A percentile compares a stretch with the other conserved stretches of the same genome.
Evolutionary conservation across 1,140 invertebrate species (phyloP).

Genomic region (Rhagoletis pomonella): DNA sequence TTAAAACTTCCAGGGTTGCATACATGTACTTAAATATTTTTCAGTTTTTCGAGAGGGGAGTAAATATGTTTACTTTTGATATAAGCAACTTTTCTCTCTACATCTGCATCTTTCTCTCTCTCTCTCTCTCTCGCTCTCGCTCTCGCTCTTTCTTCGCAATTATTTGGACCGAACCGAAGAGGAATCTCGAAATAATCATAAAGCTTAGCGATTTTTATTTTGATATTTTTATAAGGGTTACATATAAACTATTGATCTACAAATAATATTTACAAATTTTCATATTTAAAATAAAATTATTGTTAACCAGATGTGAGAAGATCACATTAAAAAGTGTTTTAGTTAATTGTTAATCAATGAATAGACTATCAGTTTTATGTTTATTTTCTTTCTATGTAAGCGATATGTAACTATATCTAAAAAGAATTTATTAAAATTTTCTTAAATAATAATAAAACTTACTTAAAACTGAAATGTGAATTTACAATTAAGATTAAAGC

Average conservation of each 20-base stretch:
- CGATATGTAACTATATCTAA: conserved; percentile 51
- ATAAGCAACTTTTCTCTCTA: conserved; percentile 28
- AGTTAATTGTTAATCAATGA: conserved; percentile 52
- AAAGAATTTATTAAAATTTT: conserved; percentile 53
- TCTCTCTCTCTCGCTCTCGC: conserved; percentile 27
- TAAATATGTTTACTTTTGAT: neutral
- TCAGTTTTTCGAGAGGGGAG: neutral
- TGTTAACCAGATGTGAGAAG: conserved; percentile 31
- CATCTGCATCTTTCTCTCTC: neutral
- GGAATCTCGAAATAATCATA: conserved; percentile 32
- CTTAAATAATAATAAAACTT: conserved; percentile 51
- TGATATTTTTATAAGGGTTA: conserved; percentile 53
- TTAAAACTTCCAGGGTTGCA: conserved; percentile 1
- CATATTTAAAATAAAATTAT: conserved; percentile 33
- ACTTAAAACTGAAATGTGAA: conserved; percentile 54
- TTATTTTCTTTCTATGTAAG: conserved; percentile 42
- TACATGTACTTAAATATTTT: neutral
- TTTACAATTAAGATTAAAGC: conserved; percentile 54
- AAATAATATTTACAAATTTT: conserved; percentile 31
- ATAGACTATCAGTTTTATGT: conserved; percentile 21
- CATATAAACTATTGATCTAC: conserved; percentile 53
- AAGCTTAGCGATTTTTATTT: conserved; percentile 52
- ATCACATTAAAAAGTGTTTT: conserved; percentile 20
- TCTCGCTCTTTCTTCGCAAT: conserved; percentile 4
- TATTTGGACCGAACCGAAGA: conserved; percentile 37